phyloP scores from a whole-genome alignment of 2,888 invertebrate genomes.

The Eupithecia subumbrata region DNA sequence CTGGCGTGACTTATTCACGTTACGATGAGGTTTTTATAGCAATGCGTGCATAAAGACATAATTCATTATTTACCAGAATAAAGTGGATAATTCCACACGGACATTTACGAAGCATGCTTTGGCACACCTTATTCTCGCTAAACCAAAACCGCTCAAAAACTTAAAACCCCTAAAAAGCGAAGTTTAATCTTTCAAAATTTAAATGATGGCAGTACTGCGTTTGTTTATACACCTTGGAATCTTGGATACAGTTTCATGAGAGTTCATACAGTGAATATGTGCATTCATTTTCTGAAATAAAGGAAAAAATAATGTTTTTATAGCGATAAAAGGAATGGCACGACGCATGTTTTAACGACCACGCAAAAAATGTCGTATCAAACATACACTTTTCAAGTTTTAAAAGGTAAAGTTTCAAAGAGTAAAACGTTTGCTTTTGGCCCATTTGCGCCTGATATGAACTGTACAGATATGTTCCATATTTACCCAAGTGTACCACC shows the following conservation, averaged over 20 bases:
- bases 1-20: constrained; percentile 24
- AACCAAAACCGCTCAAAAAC: background rate
- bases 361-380: background rate
- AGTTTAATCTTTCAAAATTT: background rate
- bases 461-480: constrained; percentile 63
- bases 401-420: background rate
- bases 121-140: background rate
- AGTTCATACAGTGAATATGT: background rate
- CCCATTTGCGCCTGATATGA: constrained; percentile 72
- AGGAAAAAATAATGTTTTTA: background rate
- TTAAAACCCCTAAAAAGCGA: background rate
- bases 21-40: background rate
- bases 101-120: background rate
- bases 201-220: background rate
- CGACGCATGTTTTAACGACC: background rate
- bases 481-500: constrained; percentile 45
- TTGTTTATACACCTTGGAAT: background rate
- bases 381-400: background rate
- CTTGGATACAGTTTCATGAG: background rate
- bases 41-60: background rate
- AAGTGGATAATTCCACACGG: background rate
- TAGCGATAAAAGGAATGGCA: background rate
- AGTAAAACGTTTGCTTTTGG: constrained; percentile 61
- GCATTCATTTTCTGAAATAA: background rate
- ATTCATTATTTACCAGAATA: constrained; percentile 11